Evolutionary conservation across 1,140 invertebrate species (phyloP).

Genomic region (Mylabris phalerata): DNA sequence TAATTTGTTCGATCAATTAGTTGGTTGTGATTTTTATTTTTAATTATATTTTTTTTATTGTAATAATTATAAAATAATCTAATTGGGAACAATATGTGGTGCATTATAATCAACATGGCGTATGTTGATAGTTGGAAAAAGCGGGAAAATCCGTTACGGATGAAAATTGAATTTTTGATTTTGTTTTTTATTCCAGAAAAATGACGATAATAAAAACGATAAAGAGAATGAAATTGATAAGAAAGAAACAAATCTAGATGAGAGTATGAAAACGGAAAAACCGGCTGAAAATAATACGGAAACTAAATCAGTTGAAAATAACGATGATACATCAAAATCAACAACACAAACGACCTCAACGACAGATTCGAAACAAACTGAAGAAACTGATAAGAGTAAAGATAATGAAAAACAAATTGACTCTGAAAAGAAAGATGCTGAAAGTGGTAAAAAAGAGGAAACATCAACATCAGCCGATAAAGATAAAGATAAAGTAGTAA

Average conservation of each 20-base stretch:
- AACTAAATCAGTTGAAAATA: neutral
- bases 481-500: slow-evolving; percentile 41
- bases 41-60: slow-evolving; percentile 2
- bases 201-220: slow-evolving; percentile 9
- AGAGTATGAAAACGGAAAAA: slow-evolving; percentile 17
- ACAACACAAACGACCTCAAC: slow-evolving; percentile 7
- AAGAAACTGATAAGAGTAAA: neutral
- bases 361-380: neutral
- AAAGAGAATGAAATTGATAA: slow-evolving; percentile 16
- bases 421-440: slow-evolving; percentile 17
- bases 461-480: slow-evolving; percentile 30
- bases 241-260: slow-evolving; percentile 2
- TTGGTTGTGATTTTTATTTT: slow-evolving; percentile 11
- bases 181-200: no score
- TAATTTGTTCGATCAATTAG: neutral
- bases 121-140: slow-evolving; percentile 41
- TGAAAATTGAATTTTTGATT: slow-evolving; percentile 1
- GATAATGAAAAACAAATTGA: slow-evolving; percentile 14
- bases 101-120: slow-evolving; percentile 39
- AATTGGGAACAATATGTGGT: slow-evolving; percentile 28
- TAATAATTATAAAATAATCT: slow-evolving; percentile 6
- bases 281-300: slow-evolving; percentile 3
- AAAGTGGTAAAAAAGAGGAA: slow-evolving; percentile 30
- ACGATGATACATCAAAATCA: slow-evolving; percentile 6
- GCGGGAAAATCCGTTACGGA: slow-evolving; percentile 36